A percentile compares a stretch with the other conserved stretches of the same genome.
phyloP scores from a whole-genome alignment of 2,888 invertebrate genomes.

The Myathropa florea region DNA sequence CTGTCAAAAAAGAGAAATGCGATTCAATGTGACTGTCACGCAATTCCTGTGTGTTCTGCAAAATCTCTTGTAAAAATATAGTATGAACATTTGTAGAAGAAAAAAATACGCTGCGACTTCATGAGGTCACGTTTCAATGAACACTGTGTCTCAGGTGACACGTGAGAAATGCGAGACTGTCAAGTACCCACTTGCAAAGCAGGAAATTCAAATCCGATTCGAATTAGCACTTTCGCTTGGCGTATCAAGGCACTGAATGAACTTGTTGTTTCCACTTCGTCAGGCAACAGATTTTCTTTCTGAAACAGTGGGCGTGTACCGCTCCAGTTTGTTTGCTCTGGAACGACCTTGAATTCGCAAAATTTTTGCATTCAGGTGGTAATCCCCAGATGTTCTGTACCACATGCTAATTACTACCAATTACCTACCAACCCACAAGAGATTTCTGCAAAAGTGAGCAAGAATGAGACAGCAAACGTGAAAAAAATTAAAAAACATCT shows the following conservation, averaged over 20 bases:
- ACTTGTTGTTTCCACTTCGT: background rate
- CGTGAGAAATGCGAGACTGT: background rate
- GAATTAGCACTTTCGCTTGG: no score
- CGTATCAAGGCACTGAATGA: background rate
- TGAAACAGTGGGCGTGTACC: background rate
- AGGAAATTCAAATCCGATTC: background rate
- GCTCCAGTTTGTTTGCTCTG: background rate
- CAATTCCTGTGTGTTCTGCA: constrained; percentile 35
- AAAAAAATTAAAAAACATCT: background rate
- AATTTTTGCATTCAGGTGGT: background rate
- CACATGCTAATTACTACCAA: background rate
- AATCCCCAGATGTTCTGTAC: background rate
- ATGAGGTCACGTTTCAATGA: background rate
- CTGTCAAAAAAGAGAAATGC: constrained; percentile 5
- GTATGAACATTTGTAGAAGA: no score
- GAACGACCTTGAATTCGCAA: background rate
- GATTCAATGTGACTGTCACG: constrained; percentile 48
- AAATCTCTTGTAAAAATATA: no score
- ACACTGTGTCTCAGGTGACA: background rate
- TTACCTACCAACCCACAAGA: background rate
- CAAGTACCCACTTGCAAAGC: background rate
- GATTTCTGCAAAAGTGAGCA: background rate
- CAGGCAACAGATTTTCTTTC: background rate
- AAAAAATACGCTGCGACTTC: background rate
- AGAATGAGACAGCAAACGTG: background rate